These are phyloP conservation scores for Zygothrica quintamaculata DNA, from an alignment of 2,888 invertebrate species.

Conservation along the genomic window DNA sequence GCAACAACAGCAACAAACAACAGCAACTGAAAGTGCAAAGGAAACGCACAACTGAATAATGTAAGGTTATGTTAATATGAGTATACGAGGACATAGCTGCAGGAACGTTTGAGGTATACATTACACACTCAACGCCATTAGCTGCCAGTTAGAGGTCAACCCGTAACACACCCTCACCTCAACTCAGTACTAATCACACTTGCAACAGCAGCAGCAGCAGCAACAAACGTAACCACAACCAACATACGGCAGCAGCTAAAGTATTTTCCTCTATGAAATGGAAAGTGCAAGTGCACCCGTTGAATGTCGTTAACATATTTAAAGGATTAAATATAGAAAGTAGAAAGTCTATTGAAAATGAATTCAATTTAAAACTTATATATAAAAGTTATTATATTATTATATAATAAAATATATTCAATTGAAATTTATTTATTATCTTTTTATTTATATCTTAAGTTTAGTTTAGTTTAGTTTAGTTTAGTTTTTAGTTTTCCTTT, in stretches of 20 bases:
- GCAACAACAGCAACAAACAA: conserved; percentile 2
- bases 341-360: background rate
- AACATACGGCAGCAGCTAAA: conserved; percentile 8
- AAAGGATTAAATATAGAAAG: conserved; percentile 18
- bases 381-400: no score
- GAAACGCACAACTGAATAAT: conserved; percentile 73
- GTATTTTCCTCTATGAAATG: conserved; percentile 24
- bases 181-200: background rate
- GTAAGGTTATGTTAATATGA: conserved; percentile 71
- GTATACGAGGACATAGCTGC: conserved; percentile 21
- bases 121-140: conserved; percentile 51
- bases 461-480: no score
- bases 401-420: no score
- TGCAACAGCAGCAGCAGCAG: background rate
- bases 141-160: conserved; percentile 53
- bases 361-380: no score
- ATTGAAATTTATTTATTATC: no score
- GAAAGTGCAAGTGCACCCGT: conserved; percentile 45
- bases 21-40: conserved; percentile 49
- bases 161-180: background rate
- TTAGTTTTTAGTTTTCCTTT: no score
- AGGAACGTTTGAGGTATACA: conserved; percentile 53
- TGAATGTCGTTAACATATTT: background rate
- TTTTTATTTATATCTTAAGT: no score
- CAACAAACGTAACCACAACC: background rate